phyloP scores from a whole-genome alignment of 2,888 invertebrate genomes.

The Drosophila parthenogenetica region DNA sequence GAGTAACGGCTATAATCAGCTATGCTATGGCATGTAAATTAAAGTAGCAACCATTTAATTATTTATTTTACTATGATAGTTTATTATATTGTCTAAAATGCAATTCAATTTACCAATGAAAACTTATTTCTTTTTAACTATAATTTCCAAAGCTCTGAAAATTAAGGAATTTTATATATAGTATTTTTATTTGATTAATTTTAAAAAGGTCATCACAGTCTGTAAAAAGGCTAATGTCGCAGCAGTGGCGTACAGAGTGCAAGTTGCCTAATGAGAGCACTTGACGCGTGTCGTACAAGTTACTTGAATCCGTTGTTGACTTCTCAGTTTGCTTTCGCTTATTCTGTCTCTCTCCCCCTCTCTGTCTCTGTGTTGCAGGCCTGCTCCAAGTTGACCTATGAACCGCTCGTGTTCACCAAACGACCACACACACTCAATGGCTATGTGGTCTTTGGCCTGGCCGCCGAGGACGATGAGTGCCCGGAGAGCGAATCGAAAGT shows the following conservation, averaged over 20 bases:
- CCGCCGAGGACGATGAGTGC: constrained; percentile 72
- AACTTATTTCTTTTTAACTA: too few species aligned
- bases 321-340: constrained; percentile 16
- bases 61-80: too few species aligned
- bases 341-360: neutral
- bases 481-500: constrained; percentile 81
- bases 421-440: constrained; percentile 84
- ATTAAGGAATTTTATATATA: too few species aligned
- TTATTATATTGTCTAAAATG: too few species aligned
- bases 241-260: constrained; percentile 17
- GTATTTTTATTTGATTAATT: too few species aligned
- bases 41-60: too few species aligned
- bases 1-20: too few species aligned
- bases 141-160: too few species aligned
- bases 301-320: constrained; percentile 40
- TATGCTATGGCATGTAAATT: too few species aligned
- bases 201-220: too few species aligned
- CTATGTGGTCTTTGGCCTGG: constrained; percentile 81
- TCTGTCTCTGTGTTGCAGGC: constrained; percentile 67
- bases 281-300: constrained; percentile 38
- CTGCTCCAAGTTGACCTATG: constrained; percentile 83
- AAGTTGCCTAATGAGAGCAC: constrained; percentile 49
- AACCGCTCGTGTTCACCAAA: constrained; percentile 84
- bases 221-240: too few species aligned
- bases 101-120: too few species aligned